These are phyloP conservation scores for Antedon mediterranea DNA, from an alignment of 53 echinoderm and acorn worm genomes.

Conservation along the genomic window DNA sequence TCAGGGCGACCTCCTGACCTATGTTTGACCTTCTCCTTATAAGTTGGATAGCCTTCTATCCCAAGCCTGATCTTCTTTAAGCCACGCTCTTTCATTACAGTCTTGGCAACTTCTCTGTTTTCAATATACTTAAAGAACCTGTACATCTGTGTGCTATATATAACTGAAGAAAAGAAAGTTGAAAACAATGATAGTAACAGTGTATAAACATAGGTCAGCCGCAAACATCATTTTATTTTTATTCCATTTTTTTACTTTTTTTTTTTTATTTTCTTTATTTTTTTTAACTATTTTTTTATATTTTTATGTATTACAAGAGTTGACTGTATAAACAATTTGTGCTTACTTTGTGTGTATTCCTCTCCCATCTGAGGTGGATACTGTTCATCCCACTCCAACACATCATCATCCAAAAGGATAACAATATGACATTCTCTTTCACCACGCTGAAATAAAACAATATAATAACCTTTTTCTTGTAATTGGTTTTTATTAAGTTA, in stretches of 20 bases:
- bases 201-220: too few species aligned
- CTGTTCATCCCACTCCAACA: constrained; percentile 92
- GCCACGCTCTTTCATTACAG: constrained; percentile 88
- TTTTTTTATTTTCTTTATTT: too few species aligned
- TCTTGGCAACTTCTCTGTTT: constrained; percentile 91
- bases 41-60: constrained; percentile 98
- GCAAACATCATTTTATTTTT: too few species aligned
- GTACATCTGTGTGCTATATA: constrained; percentile 85
- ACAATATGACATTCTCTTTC: constrained; percentile 94
- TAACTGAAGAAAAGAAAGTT: constrained; percentile 41
- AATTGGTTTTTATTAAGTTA: too few species aligned
- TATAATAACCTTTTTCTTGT: too few species aligned
- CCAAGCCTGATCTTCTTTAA: constrained; percentile 94
- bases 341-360: constrained; percentile 85
- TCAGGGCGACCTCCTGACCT: constrained; percentile 94
- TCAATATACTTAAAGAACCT: constrained; percentile 98
- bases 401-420: constrained; percentile 78
- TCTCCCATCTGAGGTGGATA: constrained; percentile 94
- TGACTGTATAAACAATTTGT: not conserved
- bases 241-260: too few species aligned
- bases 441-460: constrained; percentile 48
- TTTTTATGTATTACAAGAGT: not conserved
- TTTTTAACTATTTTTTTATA: too few species aligned
- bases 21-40: constrained; percentile 95
- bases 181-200: too few species aligned